phyloP scores from a whole-genome alignment of 2,113 vertebrate species.

The Caranx ignobilis region DNA sequence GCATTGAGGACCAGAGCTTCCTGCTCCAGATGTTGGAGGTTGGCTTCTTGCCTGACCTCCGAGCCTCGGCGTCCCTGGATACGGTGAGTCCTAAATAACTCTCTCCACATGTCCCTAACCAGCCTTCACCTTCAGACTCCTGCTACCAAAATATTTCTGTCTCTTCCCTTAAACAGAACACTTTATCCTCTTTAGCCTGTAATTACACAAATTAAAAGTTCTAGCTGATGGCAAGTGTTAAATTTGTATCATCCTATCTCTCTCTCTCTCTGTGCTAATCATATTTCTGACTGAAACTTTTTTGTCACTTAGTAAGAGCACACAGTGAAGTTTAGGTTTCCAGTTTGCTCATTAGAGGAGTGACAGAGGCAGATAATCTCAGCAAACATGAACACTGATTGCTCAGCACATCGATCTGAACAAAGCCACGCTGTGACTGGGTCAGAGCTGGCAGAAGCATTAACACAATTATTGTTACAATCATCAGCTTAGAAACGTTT shows the following conservation, averaged over 20 bases:
- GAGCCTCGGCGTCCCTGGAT: slow-evolving; percentile 93
- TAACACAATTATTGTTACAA: neutral
- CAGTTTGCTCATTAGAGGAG: slow-evolving; percentile 4
- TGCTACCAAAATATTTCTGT: neutral
- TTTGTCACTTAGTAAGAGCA: neutral
- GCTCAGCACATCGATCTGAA: neutral
- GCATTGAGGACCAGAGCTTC: slow-evolving; percentile 94
- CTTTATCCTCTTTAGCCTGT: neutral
- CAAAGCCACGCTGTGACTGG: neutral
- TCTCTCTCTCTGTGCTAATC: too few species aligned
- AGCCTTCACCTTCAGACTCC: neutral
- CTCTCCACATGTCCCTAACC: neutral
- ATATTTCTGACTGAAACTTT: neutral
- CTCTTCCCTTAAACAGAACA: neutral
- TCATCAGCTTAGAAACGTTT: neutral
- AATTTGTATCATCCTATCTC: too few species aligned
- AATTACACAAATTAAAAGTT: neutral
- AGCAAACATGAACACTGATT: neutral
- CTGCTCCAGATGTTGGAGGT: slow-evolving; percentile 95
- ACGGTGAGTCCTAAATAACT: slow-evolving; percentile 84
- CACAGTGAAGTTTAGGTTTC: neutral
- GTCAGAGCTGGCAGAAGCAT: neutral
- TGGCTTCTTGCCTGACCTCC: slow-evolving; percentile 96
- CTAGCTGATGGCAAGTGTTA: neutral
- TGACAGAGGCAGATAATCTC: neutral